A percentile compares a stretch with the other conserved stretches of the same genome.
phyloP scores from a whole-genome alignment of 1,140 invertebrate species.

The Bombyx mandarina region DNA sequence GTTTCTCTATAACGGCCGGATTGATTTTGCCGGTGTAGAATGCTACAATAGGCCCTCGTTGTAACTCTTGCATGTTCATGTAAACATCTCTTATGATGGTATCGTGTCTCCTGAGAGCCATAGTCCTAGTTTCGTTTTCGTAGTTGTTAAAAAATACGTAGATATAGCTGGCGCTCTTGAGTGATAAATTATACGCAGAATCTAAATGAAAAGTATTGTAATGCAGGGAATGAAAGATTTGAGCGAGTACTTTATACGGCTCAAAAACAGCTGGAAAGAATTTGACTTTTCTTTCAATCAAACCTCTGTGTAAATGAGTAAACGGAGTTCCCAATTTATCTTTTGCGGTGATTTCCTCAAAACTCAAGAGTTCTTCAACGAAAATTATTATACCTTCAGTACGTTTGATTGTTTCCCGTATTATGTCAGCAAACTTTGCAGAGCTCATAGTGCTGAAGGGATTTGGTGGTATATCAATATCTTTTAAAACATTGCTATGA shows the following conservation, averaged over 20 bases:
- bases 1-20: conserved; percentile 23
- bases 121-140: conserved; percentile 20
- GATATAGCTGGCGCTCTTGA: conserved; percentile 30
- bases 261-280: conserved; percentile 34
- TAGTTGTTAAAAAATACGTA: conserved; percentile 45
- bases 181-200: conserved; percentile 23
- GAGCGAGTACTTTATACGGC: conserved; percentile 29
- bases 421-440: conserved; percentile 26
- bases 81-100: conserved; percentile 36
- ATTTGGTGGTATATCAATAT: conserved; percentile 23
- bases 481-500: conserved; percentile 20
- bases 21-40: conserved; percentile 49
- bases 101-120: conserved; percentile 35
- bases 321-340: conserved; percentile 36
- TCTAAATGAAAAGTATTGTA: conserved; percentile 29
- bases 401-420: conserved; percentile 27
- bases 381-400: conserved; percentile 36
- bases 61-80: conserved; percentile 18
- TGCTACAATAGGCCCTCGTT: conserved; percentile 24
- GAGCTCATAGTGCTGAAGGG: conserved; percentile 30
- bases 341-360: conserved; percentile 36
- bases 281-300: conserved; percentile 26
- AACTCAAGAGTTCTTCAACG: conserved; percentile 36
- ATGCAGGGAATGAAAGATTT: conserved; percentile 21
- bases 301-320: conserved; percentile 20